Evolutionary conservation across 2,113 vertebrate genomes (phyloP).

Genomic region (Anolis sagrei): DNA sequence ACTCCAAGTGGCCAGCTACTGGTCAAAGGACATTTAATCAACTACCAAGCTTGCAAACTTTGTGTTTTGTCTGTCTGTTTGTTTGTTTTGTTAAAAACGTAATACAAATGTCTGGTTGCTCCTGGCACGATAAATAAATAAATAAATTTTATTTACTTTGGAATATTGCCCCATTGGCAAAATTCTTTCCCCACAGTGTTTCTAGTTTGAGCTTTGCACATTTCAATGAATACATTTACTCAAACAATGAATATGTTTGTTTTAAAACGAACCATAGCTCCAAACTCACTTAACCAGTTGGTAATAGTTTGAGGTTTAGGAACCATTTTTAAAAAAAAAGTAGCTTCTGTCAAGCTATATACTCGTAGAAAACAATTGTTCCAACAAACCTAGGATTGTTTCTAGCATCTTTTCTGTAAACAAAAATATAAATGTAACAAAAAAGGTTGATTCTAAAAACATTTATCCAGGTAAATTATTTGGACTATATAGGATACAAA

Average conservation of each 20-base stretch:
- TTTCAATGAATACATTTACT: neutral
- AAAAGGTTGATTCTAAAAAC: neutral
- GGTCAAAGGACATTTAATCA: no score
- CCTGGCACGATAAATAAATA: no score
- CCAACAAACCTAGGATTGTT: neutral
- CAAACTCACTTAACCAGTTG: neutral
- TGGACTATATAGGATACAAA: no score
- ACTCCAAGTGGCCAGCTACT: no score
- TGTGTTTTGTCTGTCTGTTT: no score
- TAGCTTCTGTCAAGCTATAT: neutral
- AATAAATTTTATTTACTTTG: neutral
- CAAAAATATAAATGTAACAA: neutral
- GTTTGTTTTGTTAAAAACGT: no score
- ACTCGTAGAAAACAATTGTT: neutral
- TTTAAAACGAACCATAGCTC: neutral
- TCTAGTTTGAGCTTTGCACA: neutral
- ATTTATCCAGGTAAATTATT: neutral
- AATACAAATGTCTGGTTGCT: no score
- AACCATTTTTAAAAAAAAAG: neutral
- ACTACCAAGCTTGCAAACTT: no score
- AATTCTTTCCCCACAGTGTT: neutral
- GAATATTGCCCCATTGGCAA: no score
- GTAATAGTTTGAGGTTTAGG: neutral
- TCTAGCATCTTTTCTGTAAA: neutral
- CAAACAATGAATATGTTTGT: neutral